Evolutionary conservation across 2,888 invertebrate genomes (phyloP).

Genomic region (Hyposoter dolosus): DNA sequence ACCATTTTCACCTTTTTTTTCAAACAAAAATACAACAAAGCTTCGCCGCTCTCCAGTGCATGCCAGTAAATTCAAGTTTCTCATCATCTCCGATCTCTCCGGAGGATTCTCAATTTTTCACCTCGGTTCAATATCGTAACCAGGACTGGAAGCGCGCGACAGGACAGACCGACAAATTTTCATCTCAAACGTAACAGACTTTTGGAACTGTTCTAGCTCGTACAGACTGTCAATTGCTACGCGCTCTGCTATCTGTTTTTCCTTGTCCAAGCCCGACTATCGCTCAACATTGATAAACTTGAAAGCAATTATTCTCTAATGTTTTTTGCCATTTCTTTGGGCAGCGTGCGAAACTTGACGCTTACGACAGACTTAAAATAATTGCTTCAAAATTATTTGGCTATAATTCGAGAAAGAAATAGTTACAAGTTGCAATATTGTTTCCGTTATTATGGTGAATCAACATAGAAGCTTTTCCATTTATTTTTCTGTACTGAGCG

Average conservation of each 20-base stretch:
- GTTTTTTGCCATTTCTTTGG: not conserved
- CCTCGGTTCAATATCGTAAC: not conserved
- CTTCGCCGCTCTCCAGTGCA: not conserved
- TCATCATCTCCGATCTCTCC: not conserved
- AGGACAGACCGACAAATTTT: not conserved
- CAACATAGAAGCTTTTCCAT: not conserved
- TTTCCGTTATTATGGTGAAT: not conserved
- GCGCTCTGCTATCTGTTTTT: not conserved
- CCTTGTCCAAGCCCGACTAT: constrained; percentile 30
- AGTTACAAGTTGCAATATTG: not conserved
- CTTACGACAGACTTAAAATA: not conserved
- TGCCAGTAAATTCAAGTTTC: not conserved
- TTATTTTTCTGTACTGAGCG: not conserved
- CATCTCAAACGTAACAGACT: not conserved
- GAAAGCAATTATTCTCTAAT: not conserved
- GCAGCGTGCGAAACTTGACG: not conserved
- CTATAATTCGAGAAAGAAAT: not conserved
- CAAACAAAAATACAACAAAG: not conserved
- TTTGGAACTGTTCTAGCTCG: not conserved
- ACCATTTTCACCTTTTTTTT: not conserved
- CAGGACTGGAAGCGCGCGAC: not conserved
- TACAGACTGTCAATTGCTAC: not conserved
- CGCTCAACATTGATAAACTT: constrained; percentile 57
- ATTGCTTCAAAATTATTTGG: not conserved
- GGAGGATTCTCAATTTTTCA: not conserved